Evolutionary conservation across 2,113 vertebrate species (phyloP).

Genomic region (Ciconia maguari): DNA sequence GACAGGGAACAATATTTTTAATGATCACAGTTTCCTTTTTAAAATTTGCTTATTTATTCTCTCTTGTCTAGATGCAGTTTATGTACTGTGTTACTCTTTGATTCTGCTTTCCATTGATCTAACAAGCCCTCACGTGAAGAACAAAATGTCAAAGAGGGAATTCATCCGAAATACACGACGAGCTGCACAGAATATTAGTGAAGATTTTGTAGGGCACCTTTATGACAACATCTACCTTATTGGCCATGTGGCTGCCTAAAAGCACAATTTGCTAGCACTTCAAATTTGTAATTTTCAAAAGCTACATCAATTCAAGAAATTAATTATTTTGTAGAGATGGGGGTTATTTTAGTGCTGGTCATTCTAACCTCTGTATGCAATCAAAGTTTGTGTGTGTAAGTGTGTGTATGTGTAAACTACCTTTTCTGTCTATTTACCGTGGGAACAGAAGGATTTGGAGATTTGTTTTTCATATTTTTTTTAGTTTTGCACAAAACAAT

Average conservation of each 20-base stretch:
- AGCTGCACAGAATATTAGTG: constrained; percentile 95
- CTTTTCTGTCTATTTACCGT: constrained; percentile 68
- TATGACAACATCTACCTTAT: constrained; percentile 99
- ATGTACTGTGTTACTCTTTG: constrained; percentile 97
- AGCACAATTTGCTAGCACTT: constrained; percentile 71
- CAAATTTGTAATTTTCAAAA: constrained; percentile 55
- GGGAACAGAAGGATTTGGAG: constrained; percentile 66
- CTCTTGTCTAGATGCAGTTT: constrained; percentile 88
- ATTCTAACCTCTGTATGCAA: constrained; percentile 79
- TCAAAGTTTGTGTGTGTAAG: constrained; percentile 65
- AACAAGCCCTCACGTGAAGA: constrained; percentile 97
- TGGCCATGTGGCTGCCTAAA: constrained; percentile 95
- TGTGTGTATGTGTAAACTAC: constrained; percentile 57
- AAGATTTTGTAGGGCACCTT: constrained; percentile 98
- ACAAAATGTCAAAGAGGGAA: constrained; percentile 99
- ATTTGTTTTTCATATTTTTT: constrained; percentile 66
- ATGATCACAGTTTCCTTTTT: not conserved
- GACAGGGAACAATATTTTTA: not conserved
- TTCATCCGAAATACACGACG: constrained; percentile 97
- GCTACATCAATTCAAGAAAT: constrained; percentile 47
- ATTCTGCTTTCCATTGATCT: constrained; percentile 98
- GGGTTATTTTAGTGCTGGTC: constrained; percentile 75
- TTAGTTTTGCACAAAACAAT: constrained; percentile 77
- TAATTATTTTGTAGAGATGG: constrained; percentile 63
- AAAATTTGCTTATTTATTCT: not conserved